Percentiles rank a stretch among this genome's conserved stretches.
Conservation (phyloP, 2,888 invertebrate species). For the Xestia xanthographa region DNA sequence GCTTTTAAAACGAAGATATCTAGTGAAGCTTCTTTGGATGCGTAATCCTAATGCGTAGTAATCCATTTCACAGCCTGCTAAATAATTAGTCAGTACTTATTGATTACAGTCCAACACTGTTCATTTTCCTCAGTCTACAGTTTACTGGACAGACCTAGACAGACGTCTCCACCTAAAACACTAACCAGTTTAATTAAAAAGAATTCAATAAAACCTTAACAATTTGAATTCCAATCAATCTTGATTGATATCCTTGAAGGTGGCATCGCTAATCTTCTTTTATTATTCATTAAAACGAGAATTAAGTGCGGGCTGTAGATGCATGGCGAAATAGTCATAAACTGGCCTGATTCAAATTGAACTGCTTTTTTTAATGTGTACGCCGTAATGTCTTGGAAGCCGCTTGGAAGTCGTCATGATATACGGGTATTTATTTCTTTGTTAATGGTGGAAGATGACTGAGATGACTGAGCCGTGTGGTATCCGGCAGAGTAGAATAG, state of each 20-base stretch:
- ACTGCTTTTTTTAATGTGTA: slow-evolving; percentile 52
- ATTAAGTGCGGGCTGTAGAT: slow-evolving; percentile 58
- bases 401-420: slow-evolving; percentile 17
- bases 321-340: slow-evolving; percentile 70
- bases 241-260: slow-evolving; percentile 27
- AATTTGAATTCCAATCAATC: slow-evolving; percentile 46
- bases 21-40: too few relatives aligned
- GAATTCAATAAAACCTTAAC: slow-evolving; percentile 29
- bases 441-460: not conserved
- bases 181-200: slow-evolving; percentile 22
- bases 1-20: too few relatives aligned
- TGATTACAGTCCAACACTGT: not conserved
- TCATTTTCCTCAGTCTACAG: not conserved
- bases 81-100: too few relatives aligned
- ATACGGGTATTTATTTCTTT: not conserved
- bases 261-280: slow-evolving; percentile 63
- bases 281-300: slow-evolving; percentile 71
- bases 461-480: too few relatives aligned
- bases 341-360: slow-evolving; percentile 60
- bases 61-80: too few relatives aligned
- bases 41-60: too few relatives aligned
- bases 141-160: not conserved
- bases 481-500: too few relatives aligned
- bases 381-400: slow-evolving; percentile 27
- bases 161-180: not conserved